Evolutionary conservation across 1,140 invertebrate species (phyloP).

Genomic region (Papilio xuthus): DNA sequence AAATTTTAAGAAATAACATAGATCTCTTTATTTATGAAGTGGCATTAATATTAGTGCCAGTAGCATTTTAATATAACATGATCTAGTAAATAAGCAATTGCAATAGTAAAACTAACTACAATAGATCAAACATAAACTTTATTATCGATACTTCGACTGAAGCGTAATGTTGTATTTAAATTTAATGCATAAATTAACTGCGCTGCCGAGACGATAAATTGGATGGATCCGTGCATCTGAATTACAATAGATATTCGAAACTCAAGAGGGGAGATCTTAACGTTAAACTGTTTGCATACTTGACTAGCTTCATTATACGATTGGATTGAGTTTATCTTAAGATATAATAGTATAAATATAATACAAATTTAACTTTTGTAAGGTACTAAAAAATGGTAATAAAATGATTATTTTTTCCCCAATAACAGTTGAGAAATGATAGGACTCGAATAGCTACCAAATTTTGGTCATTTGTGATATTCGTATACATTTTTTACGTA

Average conservation of each 20-base stretch:
- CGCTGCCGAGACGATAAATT: background rate
- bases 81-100: too few relatives aligned
- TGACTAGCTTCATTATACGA: background rate
- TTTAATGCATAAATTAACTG: constrained; percentile 32
- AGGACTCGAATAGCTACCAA: background rate
- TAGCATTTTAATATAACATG: too few relatives aligned
- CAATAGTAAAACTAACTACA: background rate
- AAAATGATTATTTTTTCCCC: too few relatives aligned
- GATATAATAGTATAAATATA: background rate
- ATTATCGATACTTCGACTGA: background rate
- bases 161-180: constrained; percentile 22
- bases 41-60: too few relatives aligned
- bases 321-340: background rate
- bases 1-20: too few relatives aligned
- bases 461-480: background rate
- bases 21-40: too few relatives aligned
- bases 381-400: background rate
- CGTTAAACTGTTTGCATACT: constrained; percentile 4
- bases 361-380: background rate
- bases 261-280: background rate
- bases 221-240: constrained; percentile 7
- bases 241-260: constrained; percentile 1
- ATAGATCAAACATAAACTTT: background rate
- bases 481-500: background rate
- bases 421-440: too few relatives aligned